phyloP scores from a whole-genome alignment of 1,140 invertebrate genomes.

The Drosophila lini region DNA sequence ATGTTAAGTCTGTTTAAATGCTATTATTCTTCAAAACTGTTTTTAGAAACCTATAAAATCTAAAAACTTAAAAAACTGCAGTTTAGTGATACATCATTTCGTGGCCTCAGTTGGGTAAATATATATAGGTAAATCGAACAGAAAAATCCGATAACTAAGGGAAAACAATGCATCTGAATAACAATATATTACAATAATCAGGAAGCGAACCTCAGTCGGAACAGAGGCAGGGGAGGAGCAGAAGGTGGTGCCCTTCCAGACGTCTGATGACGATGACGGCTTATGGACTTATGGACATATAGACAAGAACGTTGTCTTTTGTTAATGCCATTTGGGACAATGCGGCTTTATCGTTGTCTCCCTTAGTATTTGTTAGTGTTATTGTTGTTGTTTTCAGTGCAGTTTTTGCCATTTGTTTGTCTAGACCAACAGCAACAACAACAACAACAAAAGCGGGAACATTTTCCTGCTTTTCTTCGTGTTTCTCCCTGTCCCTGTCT shows the following conservation, averaged over 20 bases:
- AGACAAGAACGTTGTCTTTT: constrained; percentile 51
- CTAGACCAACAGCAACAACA: constrained; percentile 62
- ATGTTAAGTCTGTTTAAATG: background rate
- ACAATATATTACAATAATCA: constrained; percentile 70
- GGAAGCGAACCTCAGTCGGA: constrained; percentile 63
- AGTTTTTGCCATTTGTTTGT: constrained; percentile 61
- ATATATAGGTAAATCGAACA: constrained; percentile 1
- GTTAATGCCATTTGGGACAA: constrained; percentile 67
- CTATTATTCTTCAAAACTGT: background rate
- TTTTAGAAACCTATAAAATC: background rate
- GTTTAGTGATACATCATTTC: background rate
- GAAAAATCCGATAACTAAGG: constrained; percentile 23
- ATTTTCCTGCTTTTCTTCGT: constrained; percentile 29
- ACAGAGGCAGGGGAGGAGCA: constrained; percentile 23
- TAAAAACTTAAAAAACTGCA: background rate
- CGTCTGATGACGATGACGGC: constrained; percentile 47
- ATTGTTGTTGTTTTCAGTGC: constrained; percentile 15
- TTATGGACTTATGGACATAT: constrained; percentile 32
- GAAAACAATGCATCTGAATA: constrained; percentile 52
- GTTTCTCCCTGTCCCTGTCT: background rate
- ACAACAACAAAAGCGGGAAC: constrained; percentile 51
- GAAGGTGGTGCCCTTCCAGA: constrained; percentile 48
- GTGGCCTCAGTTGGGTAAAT: background rate
- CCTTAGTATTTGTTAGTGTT: constrained; percentile 6
- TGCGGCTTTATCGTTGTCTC: constrained; percentile 56